Base-by-base conservation (phyloP, 2,888 invertebrate genomes). In the Leptopilina myrica region DNA sequence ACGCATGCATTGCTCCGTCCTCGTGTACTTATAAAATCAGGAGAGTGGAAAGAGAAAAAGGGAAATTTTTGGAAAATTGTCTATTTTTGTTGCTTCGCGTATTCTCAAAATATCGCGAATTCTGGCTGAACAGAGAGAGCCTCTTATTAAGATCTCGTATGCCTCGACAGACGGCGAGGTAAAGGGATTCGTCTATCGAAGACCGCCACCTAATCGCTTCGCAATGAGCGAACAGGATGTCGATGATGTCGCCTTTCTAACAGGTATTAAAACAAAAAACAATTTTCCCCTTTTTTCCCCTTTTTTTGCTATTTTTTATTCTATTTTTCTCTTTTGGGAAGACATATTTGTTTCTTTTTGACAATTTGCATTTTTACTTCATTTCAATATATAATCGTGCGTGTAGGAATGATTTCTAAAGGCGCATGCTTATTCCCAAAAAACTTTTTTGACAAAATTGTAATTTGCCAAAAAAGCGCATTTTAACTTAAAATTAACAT, bases 241-340 rank as follows among this genome's bases (percentile, higher is more conserved):
- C 91, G 97, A 97, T 92, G 97, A 97, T 93, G 97, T 97, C 89
- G 97, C 97, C 83, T 97, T 97, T 93, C 93, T 97, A 92, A 97
- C 97, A 93, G 97, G 97, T 96, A 87, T 46, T 46, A 46, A n/a
- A n/a, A n/a, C n/a, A n/a, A n/a, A n/a, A n/a, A n/a, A n/a, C n/a
- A n/a, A n/a, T 33, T 33, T 33, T 33, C 5, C 33, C 33, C 5
- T 33, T 33, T 33, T 33, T 33, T 33, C 5, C 33, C 33, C 5
- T 33, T 33, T 33, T 33, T 33, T 33, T 33, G 2, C 0, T 33
- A 0, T 4, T 2, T 14, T 69, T 5, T 14, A 6, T 46, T 8
- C 2, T 26, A 2, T 20, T 69, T 69, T 14, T 26, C 3, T 33
- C 33, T 5, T 3, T 33, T 3, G 33, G 33, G 33, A 33, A 3